phyloP scores from a whole-genome alignment of 2,888 invertebrate genomes.

The Amblyjoppa fuscipennis region DNA sequence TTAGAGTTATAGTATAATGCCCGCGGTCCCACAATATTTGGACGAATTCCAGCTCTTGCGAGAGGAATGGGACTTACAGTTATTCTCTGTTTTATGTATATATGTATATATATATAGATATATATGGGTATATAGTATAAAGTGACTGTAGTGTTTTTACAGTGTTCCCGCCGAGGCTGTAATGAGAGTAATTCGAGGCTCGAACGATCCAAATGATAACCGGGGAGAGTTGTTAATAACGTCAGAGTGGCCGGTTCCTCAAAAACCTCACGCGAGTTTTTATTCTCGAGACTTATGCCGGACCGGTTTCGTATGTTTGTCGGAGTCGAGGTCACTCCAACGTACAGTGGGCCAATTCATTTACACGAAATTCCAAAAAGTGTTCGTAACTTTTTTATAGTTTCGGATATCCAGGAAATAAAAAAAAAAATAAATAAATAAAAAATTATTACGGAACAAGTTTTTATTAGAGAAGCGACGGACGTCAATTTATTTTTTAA shows the following conservation, averaged over 20 bases:
- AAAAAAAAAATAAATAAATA: not conserved
- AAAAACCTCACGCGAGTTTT: conserved; percentile 14
- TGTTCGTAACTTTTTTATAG: not conserved
- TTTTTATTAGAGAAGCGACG: not conserved
- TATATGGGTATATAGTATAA: not conserved
- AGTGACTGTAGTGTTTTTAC: not conserved
- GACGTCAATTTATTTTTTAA: not conserved
- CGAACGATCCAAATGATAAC: conserved; percentile 63
- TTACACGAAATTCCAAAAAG: not conserved
- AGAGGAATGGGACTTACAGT: conserved; percentile 55
- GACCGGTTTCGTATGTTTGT: conserved; percentile 16
- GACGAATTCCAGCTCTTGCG: conserved; percentile 31
- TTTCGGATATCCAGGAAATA: not conserved
- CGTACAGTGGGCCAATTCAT: not conserved
- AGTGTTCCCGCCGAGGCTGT: conserved; percentile 44
- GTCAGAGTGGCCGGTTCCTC: conserved; percentile 19
- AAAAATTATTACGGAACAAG: not conserved
- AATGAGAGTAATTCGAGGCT: conserved; percentile 64
- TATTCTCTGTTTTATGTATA: conserved; percentile 31
- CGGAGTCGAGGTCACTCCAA: not conserved
- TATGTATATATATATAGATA: not conserved
- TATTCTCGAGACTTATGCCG: not conserved
- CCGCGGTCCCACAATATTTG: conserved; percentile 47
- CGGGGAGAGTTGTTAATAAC: conserved; percentile 44
- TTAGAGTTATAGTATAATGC: conserved; percentile 10